phyloP scores from a whole-genome alignment of 2,888 invertebrate genomes.

The Entomobrya proxima region DNA sequence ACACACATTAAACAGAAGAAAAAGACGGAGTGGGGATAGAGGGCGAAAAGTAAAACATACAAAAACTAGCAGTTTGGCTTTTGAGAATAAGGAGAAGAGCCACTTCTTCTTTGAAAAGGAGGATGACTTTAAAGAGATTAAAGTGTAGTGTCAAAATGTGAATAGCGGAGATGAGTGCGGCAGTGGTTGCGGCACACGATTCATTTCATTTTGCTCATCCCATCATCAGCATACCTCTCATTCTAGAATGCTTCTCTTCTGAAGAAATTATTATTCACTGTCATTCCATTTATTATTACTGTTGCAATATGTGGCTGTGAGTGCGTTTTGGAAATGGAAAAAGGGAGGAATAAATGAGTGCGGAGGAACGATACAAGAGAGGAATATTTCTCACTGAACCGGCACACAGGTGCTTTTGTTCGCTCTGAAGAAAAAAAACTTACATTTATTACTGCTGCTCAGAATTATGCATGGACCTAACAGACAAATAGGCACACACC shows the following conservation, averaged over 20 bases:
- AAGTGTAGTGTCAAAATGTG: slow-evolving; percentile 44
- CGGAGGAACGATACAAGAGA: background rate
- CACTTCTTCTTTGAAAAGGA: slow-evolving; percentile 21
- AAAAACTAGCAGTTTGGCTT: slow-evolving; percentile 33
- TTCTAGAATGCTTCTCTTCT: background rate
- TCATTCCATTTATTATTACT: slow-evolving; percentile 45
- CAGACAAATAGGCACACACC: slow-evolving; percentile 27
- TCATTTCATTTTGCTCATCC: slow-evolving; percentile 45
- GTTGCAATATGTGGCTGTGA: background rate
- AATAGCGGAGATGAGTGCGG: slow-evolving; percentile 37
- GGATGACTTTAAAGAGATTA: slow-evolving; percentile 54
- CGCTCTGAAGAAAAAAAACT: background rate
- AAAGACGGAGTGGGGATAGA: too few species aligned
- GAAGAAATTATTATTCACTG: slow-evolving; percentile 56
- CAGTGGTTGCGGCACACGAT: slow-evolving; percentile 57
- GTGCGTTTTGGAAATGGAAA: slow-evolving; percentile 21
- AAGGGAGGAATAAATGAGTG: slow-evolving; percentile 50
- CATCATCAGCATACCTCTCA: slow-evolving; percentile 4
- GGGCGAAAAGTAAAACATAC: slow-evolving; percentile 35
- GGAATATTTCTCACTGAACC: background rate
- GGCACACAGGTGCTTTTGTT: slow-evolving; percentile 20
- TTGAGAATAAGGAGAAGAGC: background rate
- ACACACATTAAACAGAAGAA: background rate
- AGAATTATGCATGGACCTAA: background rate
- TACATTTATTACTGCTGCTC: background rate